Conservation (phyloP, 2,888 invertebrate species). For the Exocentrus adspersus region DNA sequence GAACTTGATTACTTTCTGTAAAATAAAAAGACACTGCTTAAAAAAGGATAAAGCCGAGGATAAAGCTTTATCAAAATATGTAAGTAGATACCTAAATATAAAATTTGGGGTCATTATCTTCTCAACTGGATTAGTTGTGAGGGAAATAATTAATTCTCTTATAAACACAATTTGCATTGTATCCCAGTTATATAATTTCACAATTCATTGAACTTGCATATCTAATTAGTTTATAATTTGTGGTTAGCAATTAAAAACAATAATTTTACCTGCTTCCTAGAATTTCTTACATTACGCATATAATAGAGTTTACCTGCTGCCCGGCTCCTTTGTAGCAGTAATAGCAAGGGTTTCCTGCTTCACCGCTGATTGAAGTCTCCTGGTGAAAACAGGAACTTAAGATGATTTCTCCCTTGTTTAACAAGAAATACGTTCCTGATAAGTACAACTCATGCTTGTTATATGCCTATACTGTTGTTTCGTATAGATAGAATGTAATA, state of each 20-base stretch:
- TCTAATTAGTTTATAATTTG: conserved; percentile 30
- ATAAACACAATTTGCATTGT: conserved; percentile 14
- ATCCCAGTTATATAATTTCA: conserved; percentile 34
- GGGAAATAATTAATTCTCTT: neutral
- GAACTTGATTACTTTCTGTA: no score
- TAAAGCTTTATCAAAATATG: no score
- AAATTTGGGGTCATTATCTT: no score
- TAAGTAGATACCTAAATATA: no score
- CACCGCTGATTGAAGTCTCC: conserved; percentile 32
- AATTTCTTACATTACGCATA: neutral
- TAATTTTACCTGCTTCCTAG: neutral
- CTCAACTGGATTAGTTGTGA: no score
- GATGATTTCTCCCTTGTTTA: no score
- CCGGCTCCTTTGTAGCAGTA: neutral
- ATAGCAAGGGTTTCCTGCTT: conserved; percentile 23
- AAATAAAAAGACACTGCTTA: no score
- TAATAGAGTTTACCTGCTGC: neutral
- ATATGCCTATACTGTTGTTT: no score
- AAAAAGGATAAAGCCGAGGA: no score
- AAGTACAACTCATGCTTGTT: no score
- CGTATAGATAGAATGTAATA: no score
- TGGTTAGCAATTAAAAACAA: conserved; percentile 5
- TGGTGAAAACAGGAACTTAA: neutral
- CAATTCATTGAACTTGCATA: conserved; percentile 38
- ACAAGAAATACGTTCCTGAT: no score